A percentile compares a stretch with the other conserved stretches of the same genome.
Evolutionary conservation across 2,113 vertebrate genomes (phyloP).

Genomic region (Peromyscus californicus): DNA sequence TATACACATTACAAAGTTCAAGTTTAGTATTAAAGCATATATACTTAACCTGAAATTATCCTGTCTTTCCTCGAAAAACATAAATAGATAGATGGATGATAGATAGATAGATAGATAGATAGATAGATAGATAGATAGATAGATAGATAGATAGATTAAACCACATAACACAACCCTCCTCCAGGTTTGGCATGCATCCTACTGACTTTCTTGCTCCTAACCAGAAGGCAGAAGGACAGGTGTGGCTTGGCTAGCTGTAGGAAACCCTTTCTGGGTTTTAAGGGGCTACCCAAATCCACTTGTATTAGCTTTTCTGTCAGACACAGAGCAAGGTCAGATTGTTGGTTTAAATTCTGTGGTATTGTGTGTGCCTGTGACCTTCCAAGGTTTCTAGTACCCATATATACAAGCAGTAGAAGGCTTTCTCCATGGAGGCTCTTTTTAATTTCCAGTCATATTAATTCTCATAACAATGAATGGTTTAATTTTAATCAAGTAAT

Average conservation of each 20-base stretch:
- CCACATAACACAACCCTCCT: background rate
- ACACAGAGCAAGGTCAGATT: background rate
- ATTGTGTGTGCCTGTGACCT: background rate
- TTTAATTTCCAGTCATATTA: conserved; percentile 77
- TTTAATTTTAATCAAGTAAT: conserved; percentile 66
- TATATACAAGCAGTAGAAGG: conserved; percentile 49
- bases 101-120: background rate
- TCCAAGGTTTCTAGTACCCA: conserved; percentile 38
- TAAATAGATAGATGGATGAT: background rate
- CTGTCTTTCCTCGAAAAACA: background rate
- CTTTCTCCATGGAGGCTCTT: background rate
- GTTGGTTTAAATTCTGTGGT: conserved; percentile 45
- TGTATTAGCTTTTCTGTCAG: conserved; percentile 32
- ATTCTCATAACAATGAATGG: conserved; percentile 74
- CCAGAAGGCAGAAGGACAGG: background rate
- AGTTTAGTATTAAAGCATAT: background rate
- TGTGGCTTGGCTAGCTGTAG: background rate
- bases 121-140: background rate
- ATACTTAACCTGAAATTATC: background rate
- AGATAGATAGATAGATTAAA: background rate
- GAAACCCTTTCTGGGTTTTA: background rate
- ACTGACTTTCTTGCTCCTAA: background rate
- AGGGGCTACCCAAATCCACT: background rate
- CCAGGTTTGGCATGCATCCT: background rate
- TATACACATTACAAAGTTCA: background rate